These are phyloP conservation scores for Eciton burchellii DNA, from an alignment of 1,140 invertebrate species.

Conservation along the genomic window DNA sequence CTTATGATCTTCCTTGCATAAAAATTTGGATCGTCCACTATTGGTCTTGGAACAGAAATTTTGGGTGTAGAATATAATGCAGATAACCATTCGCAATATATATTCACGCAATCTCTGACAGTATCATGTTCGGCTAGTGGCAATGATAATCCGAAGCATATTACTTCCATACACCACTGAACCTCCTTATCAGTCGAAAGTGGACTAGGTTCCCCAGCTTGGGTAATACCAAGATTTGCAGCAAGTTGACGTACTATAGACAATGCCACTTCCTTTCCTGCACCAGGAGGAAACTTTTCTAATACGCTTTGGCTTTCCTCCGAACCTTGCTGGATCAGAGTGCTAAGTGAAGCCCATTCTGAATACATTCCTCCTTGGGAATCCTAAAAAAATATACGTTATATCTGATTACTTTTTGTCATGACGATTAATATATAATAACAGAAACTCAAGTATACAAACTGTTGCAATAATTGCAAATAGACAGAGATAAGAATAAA, in stretches of 20 bases:
- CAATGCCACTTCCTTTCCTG: constrained; percentile 93
- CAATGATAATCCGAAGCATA: constrained; percentile 96
- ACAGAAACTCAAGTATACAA: constrained; percentile 1
- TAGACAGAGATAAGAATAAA: background rate
- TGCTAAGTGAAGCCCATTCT: constrained; percentile 93
- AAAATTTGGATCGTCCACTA: constrained; percentile 95
- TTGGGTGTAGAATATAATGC: constrained; percentile 93
- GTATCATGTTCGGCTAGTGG: constrained; percentile 96
- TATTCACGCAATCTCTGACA: constrained; percentile 97
- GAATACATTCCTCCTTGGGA: constrained; percentile 91
- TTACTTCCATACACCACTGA: constrained; percentile 96
- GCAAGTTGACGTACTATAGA: constrained; percentile 94
- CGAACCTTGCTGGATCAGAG: constrained; percentile 89
- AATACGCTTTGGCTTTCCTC: constrained; percentile 92
- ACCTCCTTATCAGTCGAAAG: constrained; percentile 93
- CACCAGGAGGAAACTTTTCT: constrained; percentile 92
- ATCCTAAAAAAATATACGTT: constrained; percentile 70
- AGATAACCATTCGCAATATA: constrained; percentile 98
- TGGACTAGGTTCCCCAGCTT: constrained; percentile 91
- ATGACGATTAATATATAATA: constrained; percentile 24
- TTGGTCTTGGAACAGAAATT: constrained; percentile 93
- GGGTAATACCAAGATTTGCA: constrained; percentile 90
- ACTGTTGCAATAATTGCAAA: background rate
- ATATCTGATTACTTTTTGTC: background rate
- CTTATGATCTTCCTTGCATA: constrained; percentile 96